Conservation (phyloP, 1,140 invertebrate species). For the Pseudomyrmex sp. region DNA sequence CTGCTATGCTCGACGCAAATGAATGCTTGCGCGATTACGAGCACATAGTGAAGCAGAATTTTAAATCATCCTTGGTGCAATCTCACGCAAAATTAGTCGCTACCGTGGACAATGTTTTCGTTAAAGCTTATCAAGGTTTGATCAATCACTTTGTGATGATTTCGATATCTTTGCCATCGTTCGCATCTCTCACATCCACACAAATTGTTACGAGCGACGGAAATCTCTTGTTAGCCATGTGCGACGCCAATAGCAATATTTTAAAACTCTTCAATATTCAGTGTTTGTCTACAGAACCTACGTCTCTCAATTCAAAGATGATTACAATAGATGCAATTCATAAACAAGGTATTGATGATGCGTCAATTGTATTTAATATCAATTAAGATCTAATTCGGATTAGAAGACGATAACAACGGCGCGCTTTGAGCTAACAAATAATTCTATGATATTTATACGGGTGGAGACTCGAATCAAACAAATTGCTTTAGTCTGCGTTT, state of each 20-base stretch:
- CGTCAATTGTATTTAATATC: not conserved
- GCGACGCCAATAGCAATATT: conserved; percentile 73
- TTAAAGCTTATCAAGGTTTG: conserved; percentile 88
- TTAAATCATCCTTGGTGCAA: conserved; percentile 93
- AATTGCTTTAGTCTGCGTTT: too few species aligned
- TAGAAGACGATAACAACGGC: too few species aligned
- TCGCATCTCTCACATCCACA: conserved; percentile 66
- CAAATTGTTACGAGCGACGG: conserved; percentile 78
- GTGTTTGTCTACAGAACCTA: conserved; percentile 48
- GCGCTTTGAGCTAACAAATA: too few species aligned
- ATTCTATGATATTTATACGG: too few species aligned
- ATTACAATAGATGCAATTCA: conserved; percentile 73
- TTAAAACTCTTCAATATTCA: conserved; percentile 78
- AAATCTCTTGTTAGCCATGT: conserved; percentile 78
- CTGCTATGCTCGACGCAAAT: conserved; percentile 90
- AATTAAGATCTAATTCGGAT: not conserved
- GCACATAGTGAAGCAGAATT: conserved; percentile 91
- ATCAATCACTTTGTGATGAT: conserved; percentile 87
- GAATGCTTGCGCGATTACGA: conserved; percentile 89
- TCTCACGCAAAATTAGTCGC: conserved; percentile 91
- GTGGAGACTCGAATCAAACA: too few species aligned
- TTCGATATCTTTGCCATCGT: conserved; percentile 66
- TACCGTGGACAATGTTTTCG: conserved; percentile 90
- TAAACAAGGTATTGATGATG: conserved; percentile 75
- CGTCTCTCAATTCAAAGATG: conserved; percentile 67